Evolutionary conservation across 2,113 vertebrate species (phyloP), one percentile per base, ranked within the genome.

Genomic region (Pyxicephalus adspersus): DNA sequence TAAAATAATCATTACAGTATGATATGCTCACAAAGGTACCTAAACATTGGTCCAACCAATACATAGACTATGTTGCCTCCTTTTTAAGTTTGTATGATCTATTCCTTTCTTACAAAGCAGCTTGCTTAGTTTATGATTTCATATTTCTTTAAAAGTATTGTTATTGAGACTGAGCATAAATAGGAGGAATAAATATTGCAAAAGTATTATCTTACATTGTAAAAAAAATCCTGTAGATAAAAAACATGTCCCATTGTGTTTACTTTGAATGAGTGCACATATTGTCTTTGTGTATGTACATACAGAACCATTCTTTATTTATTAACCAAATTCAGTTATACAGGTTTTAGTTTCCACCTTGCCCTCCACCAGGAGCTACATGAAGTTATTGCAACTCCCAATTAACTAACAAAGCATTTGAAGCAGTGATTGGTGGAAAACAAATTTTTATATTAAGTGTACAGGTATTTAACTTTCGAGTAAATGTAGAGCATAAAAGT

Each of bases 341-440:
- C 54, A 38, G n/a, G 55, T 72, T 72, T 15, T 73, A 73, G n/a
- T 72, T 72, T 73, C 9, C 58, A 74, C n/a, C 22, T 73, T 61
- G 58, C 4, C 23, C 26, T 74, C 91, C 91, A 90, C 94, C 91
- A 90, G 89, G 94, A 96, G 94, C 93, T 91, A 79, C 70, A 72
- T 45, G 22, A 31, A 20, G 1, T 28, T 61, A 60, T 23, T 28
- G 19, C 52, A 38, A 38, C 52, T 23, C 2, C 17, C 8, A 61
- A 25, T 15, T 25, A 17, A 34, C 19, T 57, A 31, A 3, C 3
- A 31, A 28, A 55, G n/a, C 25, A 55, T 22, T 71, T 34, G 17
- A 51, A 65, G 79, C 92, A 82, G 92, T 97, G 96, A 95, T 74
- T 81, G 90, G 91, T 93, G 90, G 88, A 55, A 28, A 20, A 8